These are phyloP conservation scores for Natator depressus DNA, from an alignment of 2,113 vertebrate genomes.

Conservation along the genomic window DNA sequence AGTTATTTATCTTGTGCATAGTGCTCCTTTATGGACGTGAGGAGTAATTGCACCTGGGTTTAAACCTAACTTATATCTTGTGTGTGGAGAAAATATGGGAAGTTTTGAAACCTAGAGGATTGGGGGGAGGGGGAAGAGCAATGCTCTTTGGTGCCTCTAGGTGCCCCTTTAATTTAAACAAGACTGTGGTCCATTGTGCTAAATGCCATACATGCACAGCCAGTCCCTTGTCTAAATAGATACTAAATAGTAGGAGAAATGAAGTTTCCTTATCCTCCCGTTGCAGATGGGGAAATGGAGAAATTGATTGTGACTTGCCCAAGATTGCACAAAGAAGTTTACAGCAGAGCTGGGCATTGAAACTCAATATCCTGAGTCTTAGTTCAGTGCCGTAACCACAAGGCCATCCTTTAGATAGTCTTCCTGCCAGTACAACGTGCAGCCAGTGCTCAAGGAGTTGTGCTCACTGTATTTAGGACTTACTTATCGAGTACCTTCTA, in stretches of 20 bases:
- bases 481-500: not conserved
- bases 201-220: accelerated
- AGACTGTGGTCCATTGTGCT: not conserved
- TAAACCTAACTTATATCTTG: not conserved
- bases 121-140: not conserved
- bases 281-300: not conserved
- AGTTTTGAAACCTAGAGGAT: not conserved
- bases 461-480: not conserved
- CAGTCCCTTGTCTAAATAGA: accelerated
- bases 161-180: not conserved
- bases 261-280: accelerated
- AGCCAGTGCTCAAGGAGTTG: not conserved
- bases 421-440: not conserved
- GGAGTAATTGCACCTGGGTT: not conserved
- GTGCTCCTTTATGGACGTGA: not conserved
- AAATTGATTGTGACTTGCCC: not conserved
- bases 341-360: not conserved
- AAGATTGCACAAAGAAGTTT: not conserved
- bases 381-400: not conserved
- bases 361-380: accelerated
- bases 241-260: not conserved
- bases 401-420: not conserved
- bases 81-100: not conserved
- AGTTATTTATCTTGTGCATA: not conserved
- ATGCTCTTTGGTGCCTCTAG: not conserved